Percentiles rank a stretch among this genome's conserved stretches.
These are phyloP conservation scores for Antheraea assamensis DNA, from an alignment of 2,888 invertebrate genomes.

Conservation along the genomic window DNA sequence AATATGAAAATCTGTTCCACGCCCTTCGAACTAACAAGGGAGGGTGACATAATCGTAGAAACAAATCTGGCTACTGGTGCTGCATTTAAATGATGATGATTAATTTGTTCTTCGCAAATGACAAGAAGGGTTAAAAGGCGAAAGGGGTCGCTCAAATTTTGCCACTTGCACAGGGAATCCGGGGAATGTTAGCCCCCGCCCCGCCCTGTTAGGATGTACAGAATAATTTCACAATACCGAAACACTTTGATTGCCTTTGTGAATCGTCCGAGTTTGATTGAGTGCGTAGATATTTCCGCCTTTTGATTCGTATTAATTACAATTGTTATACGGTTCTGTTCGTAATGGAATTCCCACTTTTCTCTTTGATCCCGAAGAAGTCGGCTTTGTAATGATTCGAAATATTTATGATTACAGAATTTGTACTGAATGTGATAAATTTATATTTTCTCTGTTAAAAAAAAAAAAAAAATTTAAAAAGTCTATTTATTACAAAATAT, in stretches of 20 bases:
- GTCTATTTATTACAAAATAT: too few species aligned
- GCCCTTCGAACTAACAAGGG: conserved; percentile 66
- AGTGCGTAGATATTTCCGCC: conserved; percentile 77
- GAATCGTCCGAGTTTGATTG: conserved; percentile 71
- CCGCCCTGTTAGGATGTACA: conserved; percentile 50
- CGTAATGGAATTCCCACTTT: conserved; percentile 40
- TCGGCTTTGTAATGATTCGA: conserved; percentile 28
- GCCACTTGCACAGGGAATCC: conserved; percentile 70
- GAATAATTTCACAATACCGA: conserved; percentile 73
- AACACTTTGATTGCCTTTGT: conserved; percentile 77
- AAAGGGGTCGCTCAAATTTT: conserved; percentile 61
- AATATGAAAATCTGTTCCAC: conserved; percentile 67
- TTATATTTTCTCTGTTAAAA: neutral
- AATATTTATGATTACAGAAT: conserved; percentile 20
- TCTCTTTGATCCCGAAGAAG: conserved; percentile 57
- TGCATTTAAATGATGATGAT: conserved; percentile 83
- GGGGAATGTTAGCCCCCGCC: conserved; percentile 58
- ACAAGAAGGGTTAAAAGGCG: conserved; percentile 80
- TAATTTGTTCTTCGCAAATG: conserved; percentile 81
- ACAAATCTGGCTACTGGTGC: conserved; percentile 80
- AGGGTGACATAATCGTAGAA: conserved; percentile 81
- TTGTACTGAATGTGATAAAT: neutral
- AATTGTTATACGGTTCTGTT: conserved; percentile 45
- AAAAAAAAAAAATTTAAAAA: neutral
- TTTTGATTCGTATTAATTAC: conserved; percentile 75